Percentiles rank a stretch among this genome's conserved stretches.
Conservation (phyloP, 2,888 invertebrate genomes). For the Agrotis exclamationis region DNA sequence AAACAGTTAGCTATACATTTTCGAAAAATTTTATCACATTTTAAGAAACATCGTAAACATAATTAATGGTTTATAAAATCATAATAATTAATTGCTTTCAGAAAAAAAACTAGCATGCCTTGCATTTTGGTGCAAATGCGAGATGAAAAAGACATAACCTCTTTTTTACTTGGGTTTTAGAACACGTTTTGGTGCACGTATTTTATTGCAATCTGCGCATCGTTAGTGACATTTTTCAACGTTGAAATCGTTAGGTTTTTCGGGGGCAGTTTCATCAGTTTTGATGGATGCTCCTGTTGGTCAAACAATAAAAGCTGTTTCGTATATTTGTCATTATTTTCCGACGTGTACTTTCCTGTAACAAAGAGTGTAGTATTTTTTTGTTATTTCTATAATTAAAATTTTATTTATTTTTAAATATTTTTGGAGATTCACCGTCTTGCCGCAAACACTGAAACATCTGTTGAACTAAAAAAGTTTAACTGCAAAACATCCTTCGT, state of each 20-base stretch:
- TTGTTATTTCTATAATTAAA: too few species aligned
- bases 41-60: too few species aligned
- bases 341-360: not conserved
- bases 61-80: too few species aligned
- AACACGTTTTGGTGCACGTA: slow-evolving; percentile 22
- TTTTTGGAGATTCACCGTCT: too few species aligned
- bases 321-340: slow-evolving; percentile 35
- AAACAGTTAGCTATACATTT: too few species aligned
- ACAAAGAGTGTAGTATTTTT: too few species aligned
- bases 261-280: slow-evolving; percentile 44
- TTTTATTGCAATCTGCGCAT: slow-evolving; percentile 54
- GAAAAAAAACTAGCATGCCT: not conserved
- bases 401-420: too few species aligned
- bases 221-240: slow-evolving; percentile 57
- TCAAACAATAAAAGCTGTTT: slow-evolving; percentile 45
- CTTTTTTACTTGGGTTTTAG: slow-evolving; percentile 8
- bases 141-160: not conserved
- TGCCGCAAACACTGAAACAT: too few species aligned
- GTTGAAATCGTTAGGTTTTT: slow-evolving; percentile 54
- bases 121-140: not conserved
- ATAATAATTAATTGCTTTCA: not conserved
- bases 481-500: too few species aligned
- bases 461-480: too few species aligned
- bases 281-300: slow-evolving; percentile 49
- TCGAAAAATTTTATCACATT: too few species aligned